phyloP scores from a whole-genome alignment of 2,113 vertebrate species.

The Tapirus terrestris region DNA sequence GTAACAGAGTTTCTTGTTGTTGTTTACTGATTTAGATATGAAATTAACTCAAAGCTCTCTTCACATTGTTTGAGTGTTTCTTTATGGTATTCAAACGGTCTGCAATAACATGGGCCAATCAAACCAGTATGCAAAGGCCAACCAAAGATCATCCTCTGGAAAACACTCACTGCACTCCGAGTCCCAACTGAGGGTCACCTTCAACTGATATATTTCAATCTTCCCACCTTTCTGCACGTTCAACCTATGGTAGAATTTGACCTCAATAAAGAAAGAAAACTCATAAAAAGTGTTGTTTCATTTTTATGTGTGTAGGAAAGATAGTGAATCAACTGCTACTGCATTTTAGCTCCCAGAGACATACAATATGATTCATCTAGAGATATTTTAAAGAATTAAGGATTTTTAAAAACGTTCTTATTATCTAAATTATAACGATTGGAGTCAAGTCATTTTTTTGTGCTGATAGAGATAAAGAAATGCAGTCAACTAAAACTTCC shows the following conservation, averaged over 20 bases:
- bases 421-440: not conserved
- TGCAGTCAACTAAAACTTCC: not conserved
- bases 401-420: not conserved
- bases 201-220: not conserved
- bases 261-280: not conserved
- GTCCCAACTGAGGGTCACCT: not conserved
- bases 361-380: not conserved
- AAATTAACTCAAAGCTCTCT: conserved; percentile 14
- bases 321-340: not conserved
- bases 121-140: not conserved
- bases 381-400: not conserved
- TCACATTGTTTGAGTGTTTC: not conserved
- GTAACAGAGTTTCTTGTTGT: not conserved
- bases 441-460: not conserved
- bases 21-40: not conserved
- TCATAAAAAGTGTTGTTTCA: not conserved
- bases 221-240: not conserved
- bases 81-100: not conserved
- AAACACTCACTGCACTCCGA: not conserved
- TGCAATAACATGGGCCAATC: not conserved
- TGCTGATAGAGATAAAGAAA: not conserved
- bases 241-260: not conserved
- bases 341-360: not conserved
- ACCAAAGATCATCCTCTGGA: not conserved
- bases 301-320: not conserved